These are phyloP conservation scores for Zophobas morio DNA, from an alignment of 1,140 invertebrate species.

Conservation along the genomic window DNA sequence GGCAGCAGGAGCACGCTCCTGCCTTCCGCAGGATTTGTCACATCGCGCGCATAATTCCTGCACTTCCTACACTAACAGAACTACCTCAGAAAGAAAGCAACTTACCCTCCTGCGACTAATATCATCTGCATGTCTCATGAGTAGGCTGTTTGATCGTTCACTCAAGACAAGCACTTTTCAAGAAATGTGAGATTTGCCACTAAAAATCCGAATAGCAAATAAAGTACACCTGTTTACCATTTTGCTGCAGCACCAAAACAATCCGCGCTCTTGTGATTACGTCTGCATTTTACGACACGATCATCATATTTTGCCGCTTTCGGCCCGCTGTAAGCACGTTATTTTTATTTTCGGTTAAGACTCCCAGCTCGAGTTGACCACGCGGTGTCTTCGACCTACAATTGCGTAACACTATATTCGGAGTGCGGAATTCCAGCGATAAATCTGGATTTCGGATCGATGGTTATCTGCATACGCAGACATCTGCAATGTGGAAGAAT, in stretches of 20 bases:
- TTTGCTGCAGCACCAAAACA: slow-evolving; percentile 38
- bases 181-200: slow-evolving; percentile 42
- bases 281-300: slow-evolving; percentile 35
- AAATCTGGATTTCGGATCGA: slow-evolving; percentile 37
- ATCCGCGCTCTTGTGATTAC: slow-evolving; percentile 31
- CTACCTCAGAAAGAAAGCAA: slow-evolving; percentile 16
- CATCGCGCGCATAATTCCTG: neutral
- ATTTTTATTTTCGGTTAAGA: slow-evolving; percentile 29
- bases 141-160: slow-evolving; percentile 52
- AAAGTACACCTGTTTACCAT: slow-evolving; percentile 40
- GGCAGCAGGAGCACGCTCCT: no score
- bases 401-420: slow-evolving; percentile 12
- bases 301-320: slow-evolving; percentile 33
- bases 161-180: slow-evolving; percentile 35
- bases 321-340: slow-evolving; percentile 11
- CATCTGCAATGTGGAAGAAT: neutral
- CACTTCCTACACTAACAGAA: slow-evolving; percentile 38
- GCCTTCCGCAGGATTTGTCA: no score
- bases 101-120: slow-evolving; percentile 59
- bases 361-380: slow-evolving; percentile 9
- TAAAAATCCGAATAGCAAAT: slow-evolving; percentile 35
- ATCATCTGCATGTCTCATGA: slow-evolving; percentile 59
- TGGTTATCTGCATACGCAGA: slow-evolving; percentile 37
- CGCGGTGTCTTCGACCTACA: slow-evolving; percentile 23
- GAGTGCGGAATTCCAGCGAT: neutral